Evolutionary conservation across 2,888 invertebrate genomes (phyloP), one percentile per base, ranked within the genome.

Genomic region (Dexiosoma caninum): DNA sequence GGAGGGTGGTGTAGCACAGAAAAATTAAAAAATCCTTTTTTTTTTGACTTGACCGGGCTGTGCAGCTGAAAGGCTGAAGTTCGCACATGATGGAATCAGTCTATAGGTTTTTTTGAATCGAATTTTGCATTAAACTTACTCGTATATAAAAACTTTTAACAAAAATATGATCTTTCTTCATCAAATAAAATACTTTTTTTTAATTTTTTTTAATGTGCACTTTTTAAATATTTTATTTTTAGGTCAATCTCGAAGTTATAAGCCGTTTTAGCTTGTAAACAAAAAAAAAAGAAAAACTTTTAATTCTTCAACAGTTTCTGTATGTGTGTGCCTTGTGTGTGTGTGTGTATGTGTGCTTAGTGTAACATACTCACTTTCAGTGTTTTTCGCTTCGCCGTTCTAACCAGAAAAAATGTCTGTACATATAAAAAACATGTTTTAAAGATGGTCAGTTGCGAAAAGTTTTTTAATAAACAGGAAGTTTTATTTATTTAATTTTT

Each of bases 401-500:
- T 21, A 19, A 30, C 19, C 46, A 35, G 30, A 44, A 12, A 19
- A 19, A 14, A 0, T 35, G 30, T 57, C 7, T 16, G 40, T 32
- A 40, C 57, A 53, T 71, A 53, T 23, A 16, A 53, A 44, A 66
- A 30, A 10, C 55, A 66, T 74, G 66, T 64, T 79, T 32, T 40
- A 60, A 72, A 64, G 59, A 75, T 66, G 79, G 59, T 53, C 70
- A 66, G 64, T 69, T 70, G 53, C 27, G 23, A 55, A 80, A 81
- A 81, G 32, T 81, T 81, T 81, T 81, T 76, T 81, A 81, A 81
- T 81, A 81, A 81, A 81, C 80, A 51, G 76, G 37, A 80, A 75
- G 42, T 53, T 76, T 71, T 55, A 70, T 57, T n/a, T 66, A 14
- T 27, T 55, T 16, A 55, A 14, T 27, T 55, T 16, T 46, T 70